Conservation (phyloP, 2,113 vertebrate species). For the Syrmaticus mikado region DNA sequence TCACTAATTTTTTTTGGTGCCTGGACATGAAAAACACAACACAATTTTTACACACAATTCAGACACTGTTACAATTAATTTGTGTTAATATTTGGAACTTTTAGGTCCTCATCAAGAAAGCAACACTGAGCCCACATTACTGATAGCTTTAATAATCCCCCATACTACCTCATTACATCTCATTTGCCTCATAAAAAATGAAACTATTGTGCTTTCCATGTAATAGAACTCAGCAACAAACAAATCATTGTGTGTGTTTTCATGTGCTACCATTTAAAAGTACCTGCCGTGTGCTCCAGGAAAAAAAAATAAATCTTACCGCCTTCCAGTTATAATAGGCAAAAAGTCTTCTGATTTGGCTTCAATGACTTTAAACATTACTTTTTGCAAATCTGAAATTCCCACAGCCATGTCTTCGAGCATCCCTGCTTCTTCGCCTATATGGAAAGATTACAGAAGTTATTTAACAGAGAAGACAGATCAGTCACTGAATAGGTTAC, state of each 20-base stretch:
- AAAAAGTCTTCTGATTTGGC: conserved; percentile 90
- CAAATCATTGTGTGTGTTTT: background rate
- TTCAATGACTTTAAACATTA: conserved; percentile 92
- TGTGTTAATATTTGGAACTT: background rate
- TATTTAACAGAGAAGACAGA: conserved; percentile 21
- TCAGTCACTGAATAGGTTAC: background rate
- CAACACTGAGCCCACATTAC: background rate
- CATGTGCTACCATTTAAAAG: background rate
- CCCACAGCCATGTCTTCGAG: conserved; percentile 97
- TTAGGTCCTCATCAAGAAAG: background rate
- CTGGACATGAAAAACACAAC: background rate
- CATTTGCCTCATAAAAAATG: background rate
- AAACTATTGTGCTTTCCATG: background rate
- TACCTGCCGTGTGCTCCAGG: background rate
- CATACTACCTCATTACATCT: background rate
- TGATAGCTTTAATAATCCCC: background rate
- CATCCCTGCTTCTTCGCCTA: conserved; percentile 98
- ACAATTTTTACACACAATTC: background rate
- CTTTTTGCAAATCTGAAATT: conserved; percentile 92
- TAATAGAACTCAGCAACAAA: background rate
- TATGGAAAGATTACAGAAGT: conserved; percentile 44
- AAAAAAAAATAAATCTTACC: conserved; percentile 81
- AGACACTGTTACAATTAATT: background rate
- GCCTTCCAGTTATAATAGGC: conserved; percentile 90
- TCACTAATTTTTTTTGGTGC: background rate